Evolutionary conservation across 1,140 invertebrate genomes (phyloP).

Genomic region (Nephotettix cincticeps): DNA sequence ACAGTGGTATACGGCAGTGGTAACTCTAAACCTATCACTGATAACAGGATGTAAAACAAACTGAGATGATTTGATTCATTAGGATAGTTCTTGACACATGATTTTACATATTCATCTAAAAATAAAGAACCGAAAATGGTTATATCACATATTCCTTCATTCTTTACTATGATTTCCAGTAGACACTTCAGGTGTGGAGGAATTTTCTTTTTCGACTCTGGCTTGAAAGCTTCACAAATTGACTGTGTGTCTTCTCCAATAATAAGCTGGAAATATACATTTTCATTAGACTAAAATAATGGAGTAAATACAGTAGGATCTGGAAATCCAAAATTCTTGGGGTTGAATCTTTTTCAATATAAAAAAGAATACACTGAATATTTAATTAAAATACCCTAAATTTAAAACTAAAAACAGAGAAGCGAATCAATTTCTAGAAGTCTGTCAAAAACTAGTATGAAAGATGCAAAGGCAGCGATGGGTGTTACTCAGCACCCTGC

Average conservation of each 20-base stretch:
- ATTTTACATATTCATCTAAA: background rate
- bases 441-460: too few relatives aligned
- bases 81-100: background rate
- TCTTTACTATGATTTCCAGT: background rate
- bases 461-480: too few relatives aligned
- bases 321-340: too few relatives aligned
- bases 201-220: background rate
- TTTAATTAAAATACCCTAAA: too few relatives aligned
- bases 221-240: background rate
- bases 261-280: background rate
- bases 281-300: background rate
- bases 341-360: too few relatives aligned
- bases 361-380: too few relatives aligned
- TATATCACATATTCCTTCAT: background rate
- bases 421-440: too few relatives aligned
- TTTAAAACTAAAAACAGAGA: too few relatives aligned
- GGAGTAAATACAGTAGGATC: too few relatives aligned
- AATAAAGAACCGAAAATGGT: background rate
- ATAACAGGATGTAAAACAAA: background rate
- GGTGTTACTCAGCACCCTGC: too few relatives aligned
- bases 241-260: constrained; percentile 2
- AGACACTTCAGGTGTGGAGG: background rate
- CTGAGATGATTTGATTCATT: background rate
- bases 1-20: background rate
- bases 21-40: background rate